Evolutionary conservation across 2,113 vertebrate species (phyloP), one percentile per base, ranked within the genome.

Genomic region (Sisor rabdophorus): DNA sequence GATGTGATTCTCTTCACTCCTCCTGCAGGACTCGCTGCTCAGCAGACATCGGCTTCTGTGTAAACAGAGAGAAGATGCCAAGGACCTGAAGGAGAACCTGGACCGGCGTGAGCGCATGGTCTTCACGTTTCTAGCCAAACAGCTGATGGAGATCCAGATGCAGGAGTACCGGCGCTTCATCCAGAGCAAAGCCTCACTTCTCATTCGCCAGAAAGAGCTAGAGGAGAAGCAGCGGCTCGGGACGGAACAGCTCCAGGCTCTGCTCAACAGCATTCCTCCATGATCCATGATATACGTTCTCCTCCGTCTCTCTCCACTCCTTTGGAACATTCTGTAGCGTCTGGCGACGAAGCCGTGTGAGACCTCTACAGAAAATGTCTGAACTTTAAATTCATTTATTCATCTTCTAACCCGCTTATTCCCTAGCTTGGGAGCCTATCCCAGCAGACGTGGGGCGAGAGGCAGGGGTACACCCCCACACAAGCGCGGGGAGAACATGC

Each of bases 61-160:
- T 64, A 91, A 89, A 3, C 96, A 98, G 90, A 85, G 92, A 79
- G 94, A 96, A 7, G 96, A 97, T 11, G 95, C 97, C 24, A 95
- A 93, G 87, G 96, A 98, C 71, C 89, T 99, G 84, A 98, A 97
- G 78, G 93, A 96, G 9, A 96, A 98, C 53, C 89, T 98, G 81
- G 95, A 97, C 9, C 91, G 96, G 0, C 86, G 97, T n/a, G 95
- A 97, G 80, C 90, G 90, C 17, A 87, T 94, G 63, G 92, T 98
- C 60, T 93, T 93, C 0, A 88, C 86, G 3, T 92, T 96, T 86
- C 91, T 98, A 26, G 87, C 87, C n/a, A 92, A 88, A 6, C 92
- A 94, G 80, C 91, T 98, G 85, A 87, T 87, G 0, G 74, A 87
- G 0, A 77, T 89, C 65, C 93, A 95, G 89, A 91, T 98, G 78